Percentiles rank a stretch among this genome's conserved stretches.
These are phyloP conservation scores for Terrapene triunguis DNA, from an alignment of 2,113 vertebrate genomes.

Conservation along the genomic window DNA sequence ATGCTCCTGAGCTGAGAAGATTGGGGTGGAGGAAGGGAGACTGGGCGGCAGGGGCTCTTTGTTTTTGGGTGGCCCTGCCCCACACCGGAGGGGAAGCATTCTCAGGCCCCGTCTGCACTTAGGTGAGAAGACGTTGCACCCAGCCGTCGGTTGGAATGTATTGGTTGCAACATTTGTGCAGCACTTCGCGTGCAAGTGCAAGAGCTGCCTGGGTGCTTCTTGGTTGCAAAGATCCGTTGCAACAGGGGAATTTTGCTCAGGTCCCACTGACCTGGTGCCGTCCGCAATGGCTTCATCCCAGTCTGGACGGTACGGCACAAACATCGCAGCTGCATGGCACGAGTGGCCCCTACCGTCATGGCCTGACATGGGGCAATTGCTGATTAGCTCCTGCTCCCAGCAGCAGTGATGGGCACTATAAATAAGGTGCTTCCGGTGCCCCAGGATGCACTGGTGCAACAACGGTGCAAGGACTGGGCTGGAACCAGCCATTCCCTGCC, in stretches of 20 bases:
- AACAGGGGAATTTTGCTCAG: not conserved
- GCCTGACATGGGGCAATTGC: not conserved
- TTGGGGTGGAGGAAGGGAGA: too few species aligned
- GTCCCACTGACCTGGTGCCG: not conserved
- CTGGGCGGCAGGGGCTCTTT: rapidly evolving
- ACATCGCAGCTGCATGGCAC: not conserved
- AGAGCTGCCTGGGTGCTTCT: not conserved
- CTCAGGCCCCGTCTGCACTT: not conserved
- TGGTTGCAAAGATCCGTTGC: not conserved
- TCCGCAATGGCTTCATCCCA: not conserved
- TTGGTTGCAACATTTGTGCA: not conserved
- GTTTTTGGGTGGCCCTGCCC: too few species aligned
- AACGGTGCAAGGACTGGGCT: not conserved
- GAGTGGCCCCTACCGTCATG: not conserved
- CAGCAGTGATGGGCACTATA: not conserved
- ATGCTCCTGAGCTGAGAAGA: not conserved
- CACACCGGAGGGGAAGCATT: not conserved
- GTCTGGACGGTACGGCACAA: not conserved
- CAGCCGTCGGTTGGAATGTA: not conserved
- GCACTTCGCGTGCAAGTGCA: not conserved
- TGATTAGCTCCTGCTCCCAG: not conserved
- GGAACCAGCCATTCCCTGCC: not conserved
- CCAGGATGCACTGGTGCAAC: not conserved
- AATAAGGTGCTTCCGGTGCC: not conserved
- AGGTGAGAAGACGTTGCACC: not conserved